Percentiles rank a stretch among this genome's conserved stretches.
These are phyloP conservation scores for Phasia obesa DNA, from an alignment of 2,888 invertebrate genomes.

Conservation along the genomic window DNA sequence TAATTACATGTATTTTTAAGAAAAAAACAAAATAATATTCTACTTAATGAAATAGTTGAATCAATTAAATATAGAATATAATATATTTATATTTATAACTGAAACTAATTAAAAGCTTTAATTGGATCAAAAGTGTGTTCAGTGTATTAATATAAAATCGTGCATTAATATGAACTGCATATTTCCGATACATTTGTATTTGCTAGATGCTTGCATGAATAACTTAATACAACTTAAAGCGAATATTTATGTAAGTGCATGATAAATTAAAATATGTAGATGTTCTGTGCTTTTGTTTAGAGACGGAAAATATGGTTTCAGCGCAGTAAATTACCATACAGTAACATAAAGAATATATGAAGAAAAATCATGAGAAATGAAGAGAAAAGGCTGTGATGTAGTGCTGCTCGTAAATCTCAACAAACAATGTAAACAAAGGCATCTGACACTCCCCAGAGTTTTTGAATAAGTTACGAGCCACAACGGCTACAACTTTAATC, in stretches of 20 bases:
- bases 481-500: constrained; percentile 43
- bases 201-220: background rate
- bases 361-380: background rate
- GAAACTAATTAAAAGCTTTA: too few relatives aligned
- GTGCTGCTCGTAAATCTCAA: constrained; percentile 65
- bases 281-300: constrained; percentile 47
- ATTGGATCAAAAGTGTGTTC: too few relatives aligned
- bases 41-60: too few relatives aligned
- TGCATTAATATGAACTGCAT: too few relatives aligned
- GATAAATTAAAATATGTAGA: too few relatives aligned
- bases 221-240: background rate
- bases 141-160: too few relatives aligned
- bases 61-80: too few relatives aligned
- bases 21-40: too few relatives aligned
- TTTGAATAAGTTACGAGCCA: constrained; percentile 62
- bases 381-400: constrained; percentile 51
- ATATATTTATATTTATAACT: too few relatives aligned
- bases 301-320: constrained; percentile 55
- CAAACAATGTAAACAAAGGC: constrained; percentile 64
- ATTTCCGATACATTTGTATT: too few relatives aligned
- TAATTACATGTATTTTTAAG: too few relatives aligned
- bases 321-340: constrained; percentile 64
- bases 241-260: background rate
- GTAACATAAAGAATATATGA: constrained; percentile 7
- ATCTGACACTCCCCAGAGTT: constrained; percentile 67